A percentile compares a stretch with the other conserved stretches of the same genome.
Conservation (phyloP, 2,888 invertebrate genomes). For the Noctua janthina region DNA sequence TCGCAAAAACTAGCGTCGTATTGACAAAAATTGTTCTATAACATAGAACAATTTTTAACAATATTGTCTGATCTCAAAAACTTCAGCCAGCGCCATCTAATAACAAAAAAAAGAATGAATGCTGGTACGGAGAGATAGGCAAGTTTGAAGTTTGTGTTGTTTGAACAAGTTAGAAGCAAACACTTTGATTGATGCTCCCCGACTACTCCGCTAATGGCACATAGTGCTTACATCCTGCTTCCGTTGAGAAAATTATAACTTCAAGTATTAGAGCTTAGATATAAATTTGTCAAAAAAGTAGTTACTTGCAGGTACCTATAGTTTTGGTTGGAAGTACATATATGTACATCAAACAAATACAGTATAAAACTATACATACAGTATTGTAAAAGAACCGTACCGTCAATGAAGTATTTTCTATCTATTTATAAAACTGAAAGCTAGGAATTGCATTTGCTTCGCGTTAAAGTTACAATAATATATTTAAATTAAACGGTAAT, state of each 20-base stretch:
- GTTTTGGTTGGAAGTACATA: not conserved
- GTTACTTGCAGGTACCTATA: not conserved
- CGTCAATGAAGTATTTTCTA: not conserved
- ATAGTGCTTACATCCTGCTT: conserved; percentile 11
- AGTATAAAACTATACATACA: not conserved
- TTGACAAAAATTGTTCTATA: not conserved
- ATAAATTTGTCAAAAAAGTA: not conserved
- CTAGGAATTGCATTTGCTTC: too few species aligned
- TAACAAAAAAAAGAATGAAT: conserved; percentile 11
- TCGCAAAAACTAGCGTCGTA: not conserved
- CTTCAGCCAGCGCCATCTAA: conserved; percentile 14
- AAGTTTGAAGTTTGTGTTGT: conserved; percentile 43
- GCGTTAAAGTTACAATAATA: not conserved
- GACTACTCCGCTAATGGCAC: conserved; percentile 17
- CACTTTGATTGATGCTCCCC: conserved; percentile 57
- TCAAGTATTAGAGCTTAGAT: not conserved
- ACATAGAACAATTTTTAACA: not conserved
- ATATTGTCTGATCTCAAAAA: not conserved
- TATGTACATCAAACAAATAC: not conserved
- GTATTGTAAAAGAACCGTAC: not conserved
- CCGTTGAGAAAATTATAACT: conserved; percentile 26
- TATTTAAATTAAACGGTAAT: too few species aligned
- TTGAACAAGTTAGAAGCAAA: conserved; percentile 36
- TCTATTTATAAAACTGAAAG: not conserved
- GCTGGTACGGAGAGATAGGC: conserved; percentile 30